Base-by-base conservation (phyloP, 2,797 vertebrate genomes). In the Eleutherodactylus coqui region DNA sequence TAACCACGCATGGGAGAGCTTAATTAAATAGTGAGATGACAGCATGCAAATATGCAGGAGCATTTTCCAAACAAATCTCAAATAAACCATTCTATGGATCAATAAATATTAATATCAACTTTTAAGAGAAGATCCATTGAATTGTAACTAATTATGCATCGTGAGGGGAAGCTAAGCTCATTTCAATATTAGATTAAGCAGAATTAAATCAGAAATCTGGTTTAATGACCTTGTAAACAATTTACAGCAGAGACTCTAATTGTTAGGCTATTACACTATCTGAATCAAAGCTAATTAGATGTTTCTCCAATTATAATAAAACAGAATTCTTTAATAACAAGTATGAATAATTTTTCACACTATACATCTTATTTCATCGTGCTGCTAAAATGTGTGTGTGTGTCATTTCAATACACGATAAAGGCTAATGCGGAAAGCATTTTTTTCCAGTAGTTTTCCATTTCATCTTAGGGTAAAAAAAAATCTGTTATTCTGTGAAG, bases 101-200 rank as follows among this genome's bases (percentile, higher is more conserved):
- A 90, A 88, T 93, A 92, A n/a, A 75, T 77, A 89, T 91, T 90
- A 88, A 91, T 51, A 87, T 84, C 53, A 79, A 72, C 49, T 87
- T 87, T 84, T 79, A 87, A 86, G 92, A 93, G 88, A 90, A 91
- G 92, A 89, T 84, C 8, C 89, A 75, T 89, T 92, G 89, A 91
- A 90, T 91, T 91, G 88, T 86, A 92, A 87, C 83, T 93, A 92
- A 93, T 94, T 92, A 82, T 89, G 76, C 91, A 86, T 90, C 89
- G 90, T 49, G 72, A 90, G 89, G 55, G 79, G 77, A 86, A 89
- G 90, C 90, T 89, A 89, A 91, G 90, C 89, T 91, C 84, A 90
- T 92, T 93, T 93, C 90, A 89, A 86, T 90, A 88, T 87, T 85
- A 83, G 69, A 77, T 84, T 86, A 88, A 90, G 75, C 53, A 84